Conservation (phyloP, 1,140 invertebrate genomes). For the Cataglyphis hispanica region DNA sequence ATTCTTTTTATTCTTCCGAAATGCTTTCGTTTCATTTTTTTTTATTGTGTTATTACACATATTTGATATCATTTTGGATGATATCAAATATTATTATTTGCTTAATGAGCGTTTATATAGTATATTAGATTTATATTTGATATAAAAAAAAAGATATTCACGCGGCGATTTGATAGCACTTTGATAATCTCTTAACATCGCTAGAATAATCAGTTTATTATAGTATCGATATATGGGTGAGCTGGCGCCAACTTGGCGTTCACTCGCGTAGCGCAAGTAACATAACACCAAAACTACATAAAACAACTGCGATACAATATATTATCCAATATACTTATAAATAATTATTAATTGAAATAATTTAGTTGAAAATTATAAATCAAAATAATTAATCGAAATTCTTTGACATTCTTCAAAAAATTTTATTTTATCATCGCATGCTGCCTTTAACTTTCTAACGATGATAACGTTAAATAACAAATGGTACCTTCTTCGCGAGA, state of each 20-base stretch:
- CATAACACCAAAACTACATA: slow-evolving; percentile 14
- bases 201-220: slow-evolving; percentile 21
- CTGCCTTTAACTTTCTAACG: slow-evolving; percentile 22
- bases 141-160: slow-evolving; percentile 4
- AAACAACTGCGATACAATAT: neutral
- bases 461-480: slow-evolving; percentile 25
- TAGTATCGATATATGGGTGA: slow-evolving; percentile 1
- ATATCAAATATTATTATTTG: neutral
- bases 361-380: neutral
- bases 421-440: neutral
- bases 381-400: neutral
- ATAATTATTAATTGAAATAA: neutral
- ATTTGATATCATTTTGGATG: neutral
- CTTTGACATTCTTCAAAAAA: neutral
- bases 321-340: neutral
- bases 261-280: slow-evolving; percentile 9
- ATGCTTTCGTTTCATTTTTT: neutral
- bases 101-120: neutral
- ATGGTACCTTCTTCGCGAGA: slow-evolving; percentile 41
- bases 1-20: neutral
- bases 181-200: slow-evolving; percentile 14
- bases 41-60: neutral
- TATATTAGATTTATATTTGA: slow-evolving; percentile 7
- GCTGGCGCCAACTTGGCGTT: slow-evolving; percentile 4
- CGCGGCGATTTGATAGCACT: neutral